Conservation (phyloP, 2,797 vertebrate species). For the Helarctos malayanus region DNA sequence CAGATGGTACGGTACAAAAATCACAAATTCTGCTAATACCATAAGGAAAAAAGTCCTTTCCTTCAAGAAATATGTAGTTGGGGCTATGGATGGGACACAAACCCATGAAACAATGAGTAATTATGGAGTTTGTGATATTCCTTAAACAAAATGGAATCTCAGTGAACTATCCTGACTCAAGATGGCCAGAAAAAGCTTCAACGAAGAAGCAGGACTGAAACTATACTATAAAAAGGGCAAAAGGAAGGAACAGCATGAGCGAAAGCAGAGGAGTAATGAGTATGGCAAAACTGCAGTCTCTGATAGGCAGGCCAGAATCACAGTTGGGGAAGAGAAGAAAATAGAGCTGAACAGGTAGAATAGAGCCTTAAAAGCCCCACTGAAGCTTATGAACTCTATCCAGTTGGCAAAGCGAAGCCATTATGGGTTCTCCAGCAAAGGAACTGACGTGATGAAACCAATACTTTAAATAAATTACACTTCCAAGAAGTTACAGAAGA, state of each 20-base stretch:
- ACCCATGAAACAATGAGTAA: not conserved
- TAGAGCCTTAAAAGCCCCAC: conserved; percentile 31
- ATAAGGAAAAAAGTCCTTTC: not conserved
- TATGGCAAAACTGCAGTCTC: not conserved
- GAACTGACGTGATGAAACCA: conserved; percentile 49
- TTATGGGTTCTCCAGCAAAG: conserved; percentile 50
- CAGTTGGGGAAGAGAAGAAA: not conserved
- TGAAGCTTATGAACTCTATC: not conserved
- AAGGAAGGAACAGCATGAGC: not conserved
- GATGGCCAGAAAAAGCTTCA: conserved; percentile 23
- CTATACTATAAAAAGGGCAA: not conserved
- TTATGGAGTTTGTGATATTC: not conserved
- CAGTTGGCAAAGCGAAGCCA: conserved; percentile 63
- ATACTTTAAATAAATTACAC: conserved; percentile 60
- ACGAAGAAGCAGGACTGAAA: not conserved
- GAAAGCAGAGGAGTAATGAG: not conserved
- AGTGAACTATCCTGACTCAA: not conserved
- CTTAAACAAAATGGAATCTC: conserved; percentile 12
- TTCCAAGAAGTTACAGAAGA: conserved; percentile 38
- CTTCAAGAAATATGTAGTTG: not conserved
- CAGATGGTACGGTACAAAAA: not conserved
- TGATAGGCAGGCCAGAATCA: not conserved
- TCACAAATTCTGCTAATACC: conserved; percentile 29
- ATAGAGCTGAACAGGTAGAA: conserved; percentile 25
- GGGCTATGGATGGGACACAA: not conserved